A percentile compares a stretch with the other conserved stretches of the same genome.
These are phyloP conservation scores for Adineta ricciae DNA, from an alignment of 2,888 invertebrate species.

Conservation along the genomic window DNA sequence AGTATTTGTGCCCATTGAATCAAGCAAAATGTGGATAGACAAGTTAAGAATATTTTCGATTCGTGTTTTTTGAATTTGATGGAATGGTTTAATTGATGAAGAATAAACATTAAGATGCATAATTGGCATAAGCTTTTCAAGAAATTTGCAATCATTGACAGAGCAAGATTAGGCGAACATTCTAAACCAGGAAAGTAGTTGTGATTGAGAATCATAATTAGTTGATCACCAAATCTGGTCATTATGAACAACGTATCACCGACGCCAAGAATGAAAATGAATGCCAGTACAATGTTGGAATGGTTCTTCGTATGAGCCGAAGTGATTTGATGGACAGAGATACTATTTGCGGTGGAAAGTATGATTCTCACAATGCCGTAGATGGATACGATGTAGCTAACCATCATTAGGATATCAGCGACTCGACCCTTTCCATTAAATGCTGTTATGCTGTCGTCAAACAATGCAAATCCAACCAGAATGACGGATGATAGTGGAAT, in stretches of 20 bases:
- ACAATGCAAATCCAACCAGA: background rate
- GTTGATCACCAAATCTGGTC: background rate
- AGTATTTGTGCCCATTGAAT: background rate
- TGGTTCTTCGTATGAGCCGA: background rate
- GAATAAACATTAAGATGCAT: background rate
- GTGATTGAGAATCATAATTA: background rate
- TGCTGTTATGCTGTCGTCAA: background rate
- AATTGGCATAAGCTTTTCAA: background rate
- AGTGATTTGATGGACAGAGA: too few relatives aligned
- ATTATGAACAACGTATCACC: background rate
- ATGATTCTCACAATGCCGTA: background rate
- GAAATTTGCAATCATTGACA: background rate
- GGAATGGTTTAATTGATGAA: background rate
- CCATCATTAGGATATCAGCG: background rate
- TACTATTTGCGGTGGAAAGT: background rate
- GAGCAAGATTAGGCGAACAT: background rate
- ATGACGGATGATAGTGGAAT: background rate
- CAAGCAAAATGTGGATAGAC: background rate
- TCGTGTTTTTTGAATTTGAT: background rate
- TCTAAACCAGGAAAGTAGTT: background rate
- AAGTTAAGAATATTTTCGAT: background rate
- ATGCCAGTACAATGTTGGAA: background rate
- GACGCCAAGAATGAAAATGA: background rate
- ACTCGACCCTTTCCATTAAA: background rate
- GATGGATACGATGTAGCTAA: background rate